Conservation (phyloP, 2,113 vertebrate species). For the Morone chrysops region DNA sequence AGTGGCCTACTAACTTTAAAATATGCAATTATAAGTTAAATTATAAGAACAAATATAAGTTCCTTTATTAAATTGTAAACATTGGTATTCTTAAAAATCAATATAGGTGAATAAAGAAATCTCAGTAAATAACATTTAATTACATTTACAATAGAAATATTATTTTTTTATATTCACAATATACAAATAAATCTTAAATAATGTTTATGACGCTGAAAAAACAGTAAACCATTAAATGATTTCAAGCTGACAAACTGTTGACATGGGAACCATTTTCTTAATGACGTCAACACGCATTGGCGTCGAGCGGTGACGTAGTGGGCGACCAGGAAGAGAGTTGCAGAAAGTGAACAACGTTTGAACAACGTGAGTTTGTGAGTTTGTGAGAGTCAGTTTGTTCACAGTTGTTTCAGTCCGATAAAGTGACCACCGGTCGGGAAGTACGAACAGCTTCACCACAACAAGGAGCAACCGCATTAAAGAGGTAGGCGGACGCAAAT, state of each 20-base stretch:
- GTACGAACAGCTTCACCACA: neutral
- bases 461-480: neutral
- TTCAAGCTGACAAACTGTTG: neutral
- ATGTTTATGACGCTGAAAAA: neutral
- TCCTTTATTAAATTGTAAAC: neutral
- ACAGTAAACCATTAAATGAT: neutral
- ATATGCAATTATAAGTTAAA: neutral
- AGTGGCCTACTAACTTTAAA: neutral
- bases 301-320: slow-evolving; percentile 68
- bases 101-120: neutral
- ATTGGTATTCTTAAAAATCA: neutral
- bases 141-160: neutral
- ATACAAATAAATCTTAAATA: neutral
- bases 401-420: neutral
- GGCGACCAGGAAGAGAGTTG: slow-evolving; percentile 53
- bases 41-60: neutral
- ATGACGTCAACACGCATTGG: slow-evolving; percentile 59
- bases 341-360: slow-evolving; percentile 62
- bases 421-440: neutral
- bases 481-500: neutral
- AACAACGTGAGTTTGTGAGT: slow-evolving; percentile 67
- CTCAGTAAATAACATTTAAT: neutral
- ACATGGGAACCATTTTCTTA: accelerated
- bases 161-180: neutral
- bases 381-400: no score